Conservation (phyloP, 2,113 vertebrate genomes). For the Eulacestoma nigropectus region DNA sequence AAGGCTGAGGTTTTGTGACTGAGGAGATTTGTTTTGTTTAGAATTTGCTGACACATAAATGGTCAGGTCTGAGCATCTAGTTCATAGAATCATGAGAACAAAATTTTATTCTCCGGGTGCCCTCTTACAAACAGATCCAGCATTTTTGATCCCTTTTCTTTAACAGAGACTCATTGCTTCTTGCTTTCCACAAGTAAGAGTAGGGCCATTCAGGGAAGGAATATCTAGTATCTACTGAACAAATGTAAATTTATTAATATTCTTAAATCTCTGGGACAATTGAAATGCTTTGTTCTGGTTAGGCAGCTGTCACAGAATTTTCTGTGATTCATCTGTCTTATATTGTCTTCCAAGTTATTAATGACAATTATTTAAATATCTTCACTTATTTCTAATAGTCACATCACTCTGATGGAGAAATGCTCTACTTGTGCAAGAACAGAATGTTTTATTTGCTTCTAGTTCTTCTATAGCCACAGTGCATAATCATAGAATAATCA, state of each 20-base stretch:
- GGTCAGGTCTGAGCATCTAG: neutral
- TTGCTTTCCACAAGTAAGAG: neutral
- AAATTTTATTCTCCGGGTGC: neutral
- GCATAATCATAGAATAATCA: neutral
- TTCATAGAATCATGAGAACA: neutral
- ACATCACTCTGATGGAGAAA: neutral
- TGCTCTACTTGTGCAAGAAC: neutral
- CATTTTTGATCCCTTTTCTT: neutral
- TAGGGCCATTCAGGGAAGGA: neutral
- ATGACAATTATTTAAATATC: neutral
- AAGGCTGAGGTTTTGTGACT: neutral
- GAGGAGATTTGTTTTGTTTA: neutral
- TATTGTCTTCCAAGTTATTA: neutral
- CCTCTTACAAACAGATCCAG: neutral
- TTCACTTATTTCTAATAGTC: neutral
- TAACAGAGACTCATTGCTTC: neutral
- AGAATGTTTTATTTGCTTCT: neutral
- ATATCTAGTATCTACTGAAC: neutral
- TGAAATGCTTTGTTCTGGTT: neutral
- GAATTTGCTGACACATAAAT: neutral
- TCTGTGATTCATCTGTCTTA: neutral
- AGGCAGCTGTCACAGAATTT: neutral
- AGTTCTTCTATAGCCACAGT: neutral
- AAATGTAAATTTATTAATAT: neutral
- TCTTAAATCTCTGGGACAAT: neutral